Evolutionary conservation across 2,797 vertebrate species (phyloP).

Genomic region (Schizopygopsis malacanthus): DNA sequence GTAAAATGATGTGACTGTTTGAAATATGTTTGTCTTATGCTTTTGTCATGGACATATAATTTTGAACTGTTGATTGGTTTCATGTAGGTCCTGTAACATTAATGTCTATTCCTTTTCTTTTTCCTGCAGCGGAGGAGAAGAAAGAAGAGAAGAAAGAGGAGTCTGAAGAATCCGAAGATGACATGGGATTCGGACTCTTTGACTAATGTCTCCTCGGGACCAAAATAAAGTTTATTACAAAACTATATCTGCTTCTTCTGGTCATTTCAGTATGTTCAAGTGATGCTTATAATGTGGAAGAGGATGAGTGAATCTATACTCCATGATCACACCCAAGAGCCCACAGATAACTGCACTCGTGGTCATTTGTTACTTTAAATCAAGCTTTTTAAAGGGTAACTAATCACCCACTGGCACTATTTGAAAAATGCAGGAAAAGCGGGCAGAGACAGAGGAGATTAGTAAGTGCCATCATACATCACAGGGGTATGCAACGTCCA

Average conservation of each 20-base stretch:
- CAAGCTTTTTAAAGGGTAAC: too few species aligned
- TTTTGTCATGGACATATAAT: not conserved
- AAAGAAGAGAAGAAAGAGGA: conserved; percentile 97
- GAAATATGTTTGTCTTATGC: not conserved
- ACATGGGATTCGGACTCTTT: conserved; percentile 96
- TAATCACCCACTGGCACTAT: too few species aligned
- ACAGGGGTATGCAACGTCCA: too few species aligned
- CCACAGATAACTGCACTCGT: not conserved
- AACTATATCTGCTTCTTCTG: not conserved
- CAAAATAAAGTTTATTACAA: conserved; percentile 73
- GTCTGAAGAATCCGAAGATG: conserved; percentile 95
- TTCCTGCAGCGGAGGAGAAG: conserved; percentile 84
- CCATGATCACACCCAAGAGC: not conserved
- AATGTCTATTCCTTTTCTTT: conserved; percentile 8
- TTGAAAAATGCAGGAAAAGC: too few species aligned
- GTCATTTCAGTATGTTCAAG: not conserved
- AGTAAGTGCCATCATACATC: too few species aligned
- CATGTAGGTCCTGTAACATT: not conserved
- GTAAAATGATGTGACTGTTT: not conserved
- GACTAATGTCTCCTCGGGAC: conserved; percentile 76
- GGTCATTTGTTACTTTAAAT: not conserved
- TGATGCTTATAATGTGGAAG: not conserved
- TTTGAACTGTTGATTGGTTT: not conserved
- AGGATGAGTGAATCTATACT: not conserved
- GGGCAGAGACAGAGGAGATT: too few species aligned